Percentiles rank a stretch among this genome's conserved stretches.
These are phyloP conservation scores for Microcebus ravelobensis DNA, from an alignment of 2,113 vertebrate genomes.

Conservation along the genomic window DNA sequence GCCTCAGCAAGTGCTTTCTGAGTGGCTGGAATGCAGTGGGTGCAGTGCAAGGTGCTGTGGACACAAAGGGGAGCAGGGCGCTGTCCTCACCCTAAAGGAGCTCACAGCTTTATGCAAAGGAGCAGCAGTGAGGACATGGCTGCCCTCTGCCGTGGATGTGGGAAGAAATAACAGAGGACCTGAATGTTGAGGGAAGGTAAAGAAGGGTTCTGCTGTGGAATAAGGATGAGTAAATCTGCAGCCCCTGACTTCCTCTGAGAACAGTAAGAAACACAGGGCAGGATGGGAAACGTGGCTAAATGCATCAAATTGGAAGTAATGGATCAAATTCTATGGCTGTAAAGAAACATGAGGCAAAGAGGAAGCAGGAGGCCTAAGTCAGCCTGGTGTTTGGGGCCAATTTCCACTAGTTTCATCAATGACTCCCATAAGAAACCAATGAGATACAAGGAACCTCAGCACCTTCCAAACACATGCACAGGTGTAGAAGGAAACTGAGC, in stretches of 20 bases:
- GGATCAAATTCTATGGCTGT: neutral
- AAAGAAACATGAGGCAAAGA: neutral
- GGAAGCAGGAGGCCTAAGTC: neutral
- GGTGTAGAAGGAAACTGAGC: neutral
- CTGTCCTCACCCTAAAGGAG: neutral
- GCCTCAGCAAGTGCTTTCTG: neutral
- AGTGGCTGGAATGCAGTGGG: neutral
- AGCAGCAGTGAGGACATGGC: neutral
- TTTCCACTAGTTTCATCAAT: neutral
- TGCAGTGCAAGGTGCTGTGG: neutral
- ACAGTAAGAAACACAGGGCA: neutral
- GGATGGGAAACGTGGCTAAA: too few species aligned
- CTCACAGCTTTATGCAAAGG: neutral
- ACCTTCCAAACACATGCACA: neutral
- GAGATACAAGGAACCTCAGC: neutral
- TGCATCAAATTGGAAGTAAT: neutral
- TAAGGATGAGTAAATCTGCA: neutral
- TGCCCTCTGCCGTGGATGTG: neutral
- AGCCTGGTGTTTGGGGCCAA: neutral
- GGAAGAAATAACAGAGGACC: neutral
- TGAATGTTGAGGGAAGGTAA: neutral
- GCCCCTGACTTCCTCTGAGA: neutral
- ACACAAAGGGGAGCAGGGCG: neutral
- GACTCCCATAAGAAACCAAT: neutral
- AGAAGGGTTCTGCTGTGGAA: neutral